These are phyloP conservation scores for Orchesella cincta DNA, from an alignment of 1,140 invertebrate genomes.

Conservation along the genomic window DNA sequence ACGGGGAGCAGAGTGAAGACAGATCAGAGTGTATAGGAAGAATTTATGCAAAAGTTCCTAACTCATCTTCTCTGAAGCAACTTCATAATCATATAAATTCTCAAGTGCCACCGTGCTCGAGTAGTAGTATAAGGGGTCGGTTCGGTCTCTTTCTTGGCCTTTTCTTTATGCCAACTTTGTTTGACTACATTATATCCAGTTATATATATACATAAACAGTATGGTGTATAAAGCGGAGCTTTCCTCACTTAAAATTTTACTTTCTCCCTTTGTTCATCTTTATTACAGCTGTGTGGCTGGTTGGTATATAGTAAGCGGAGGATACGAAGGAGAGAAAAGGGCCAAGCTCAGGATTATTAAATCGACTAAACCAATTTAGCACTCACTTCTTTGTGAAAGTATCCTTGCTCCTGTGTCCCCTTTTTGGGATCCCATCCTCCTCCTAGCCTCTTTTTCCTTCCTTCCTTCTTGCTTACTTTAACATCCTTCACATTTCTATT, in stretches of 20 bases:
- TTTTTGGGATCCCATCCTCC: not conserved
- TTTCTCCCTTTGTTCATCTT: no score
- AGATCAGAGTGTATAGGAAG: no score
- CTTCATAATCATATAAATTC: constrained; percentile 13
- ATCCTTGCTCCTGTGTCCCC: not conserved
- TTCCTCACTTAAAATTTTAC: no score
- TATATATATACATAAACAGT: no score
- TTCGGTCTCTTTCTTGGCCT: not conserved
- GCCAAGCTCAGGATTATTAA: constrained; percentile 2
- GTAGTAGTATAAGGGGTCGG: not conserved
- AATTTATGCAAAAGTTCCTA: not conserved
- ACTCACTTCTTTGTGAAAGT: constrained; percentile 18
- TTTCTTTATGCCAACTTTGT: not conserved
- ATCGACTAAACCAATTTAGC: constrained; percentile 24
- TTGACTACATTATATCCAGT: not conserved
- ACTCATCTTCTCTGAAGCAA: not conserved
- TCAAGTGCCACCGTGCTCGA: not conserved
- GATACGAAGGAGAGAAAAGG: not conserved
- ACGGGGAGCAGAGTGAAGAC: no score
- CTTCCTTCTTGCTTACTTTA: not conserved
- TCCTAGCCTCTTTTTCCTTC: not conserved
- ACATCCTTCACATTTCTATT: constrained; percentile 14
- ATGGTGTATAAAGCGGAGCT: no score
- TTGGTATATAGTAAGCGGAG: no score
- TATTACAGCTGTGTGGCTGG: no score